Conservation (phyloP, 2,113 vertebrate species). For the Marcusenius ussheri region DNA sequence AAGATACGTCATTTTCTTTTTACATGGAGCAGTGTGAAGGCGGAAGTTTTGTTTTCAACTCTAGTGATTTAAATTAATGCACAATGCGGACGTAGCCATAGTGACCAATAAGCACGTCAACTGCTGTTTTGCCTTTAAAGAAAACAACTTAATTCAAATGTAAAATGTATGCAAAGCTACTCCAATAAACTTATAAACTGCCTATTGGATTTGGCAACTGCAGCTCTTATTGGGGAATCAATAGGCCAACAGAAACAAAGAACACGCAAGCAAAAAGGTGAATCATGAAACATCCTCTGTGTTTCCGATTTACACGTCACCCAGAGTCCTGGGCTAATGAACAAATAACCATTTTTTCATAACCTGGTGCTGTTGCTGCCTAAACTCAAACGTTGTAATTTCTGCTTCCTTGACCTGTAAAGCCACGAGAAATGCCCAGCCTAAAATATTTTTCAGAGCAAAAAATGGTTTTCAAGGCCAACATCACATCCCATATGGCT, state of each 20-base stretch:
- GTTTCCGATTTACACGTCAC: neutral
- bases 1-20: too few relatives aligned
- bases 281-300: neutral
- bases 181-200: neutral
- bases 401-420: neutral
- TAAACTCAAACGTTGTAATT: neutral
- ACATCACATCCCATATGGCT: conserved; percentile 46
- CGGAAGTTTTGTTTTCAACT: too few relatives aligned
- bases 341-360: neutral
- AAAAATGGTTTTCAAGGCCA: conserved; percentile 32
- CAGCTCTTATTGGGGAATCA: neutral
- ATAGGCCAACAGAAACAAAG: neutral
- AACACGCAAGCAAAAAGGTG: neutral
- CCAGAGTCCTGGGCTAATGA: neutral
- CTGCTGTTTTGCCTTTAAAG: conserved; percentile 22
- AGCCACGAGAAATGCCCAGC: conserved; percentile 31
- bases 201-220: neutral
- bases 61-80: too few relatives aligned
- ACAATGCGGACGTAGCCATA: neutral
- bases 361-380: neutral
- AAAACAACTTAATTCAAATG: neutral
- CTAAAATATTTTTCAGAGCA: conserved; percentile 46
- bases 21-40: too few relatives aligned
- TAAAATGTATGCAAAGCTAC: neutral
- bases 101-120: neutral